Conservation (phyloP, 1,140 invertebrate species). For the Drosophila kikkawai region DNA sequence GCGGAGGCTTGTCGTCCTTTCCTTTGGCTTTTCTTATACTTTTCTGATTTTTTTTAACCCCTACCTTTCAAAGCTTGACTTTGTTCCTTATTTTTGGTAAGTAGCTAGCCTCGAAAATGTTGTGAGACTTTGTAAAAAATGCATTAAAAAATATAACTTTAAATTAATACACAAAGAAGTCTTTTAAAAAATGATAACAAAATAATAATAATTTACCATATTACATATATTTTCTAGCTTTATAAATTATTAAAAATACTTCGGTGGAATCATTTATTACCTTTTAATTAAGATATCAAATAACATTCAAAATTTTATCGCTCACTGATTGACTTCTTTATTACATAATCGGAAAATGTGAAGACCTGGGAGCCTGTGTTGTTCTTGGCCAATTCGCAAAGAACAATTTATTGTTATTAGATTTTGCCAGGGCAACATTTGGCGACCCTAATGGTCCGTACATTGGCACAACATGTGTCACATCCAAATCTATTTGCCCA, state of each 20-base stretch:
- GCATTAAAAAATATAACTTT: neutral
- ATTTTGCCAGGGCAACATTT: conserved; percentile 38
- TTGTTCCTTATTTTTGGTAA: neutral
- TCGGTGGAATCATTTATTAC: neutral
- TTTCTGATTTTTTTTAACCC: conserved; percentile 20
- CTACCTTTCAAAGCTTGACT: conserved; percentile 21
- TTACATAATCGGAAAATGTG: neutral
- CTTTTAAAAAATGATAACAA: neutral
- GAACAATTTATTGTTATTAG: conserved; percentile 69
- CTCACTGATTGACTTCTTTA: conserved; percentile 21
- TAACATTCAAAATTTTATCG: neutral
- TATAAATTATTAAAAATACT: no score
- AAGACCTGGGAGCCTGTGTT: conserved; percentile 29
- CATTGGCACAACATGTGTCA: conserved; percentile 45
- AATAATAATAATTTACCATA: neutral
- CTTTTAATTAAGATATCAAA: neutral
- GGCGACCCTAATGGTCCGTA: conserved; percentile 32
- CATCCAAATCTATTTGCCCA: conserved; percentile 29
- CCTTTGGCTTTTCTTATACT: conserved; percentile 30
- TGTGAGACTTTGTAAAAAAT: conserved; percentile 49
- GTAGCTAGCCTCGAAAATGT: conserved; percentile 32
- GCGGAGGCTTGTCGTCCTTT: conserved; percentile 53
- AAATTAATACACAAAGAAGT: neutral
- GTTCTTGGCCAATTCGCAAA: conserved; percentile 57
- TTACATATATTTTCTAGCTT: neutral